Conservation (phyloP, 2,888 invertebrate species). For the Watsonalla binaria region DNA sequence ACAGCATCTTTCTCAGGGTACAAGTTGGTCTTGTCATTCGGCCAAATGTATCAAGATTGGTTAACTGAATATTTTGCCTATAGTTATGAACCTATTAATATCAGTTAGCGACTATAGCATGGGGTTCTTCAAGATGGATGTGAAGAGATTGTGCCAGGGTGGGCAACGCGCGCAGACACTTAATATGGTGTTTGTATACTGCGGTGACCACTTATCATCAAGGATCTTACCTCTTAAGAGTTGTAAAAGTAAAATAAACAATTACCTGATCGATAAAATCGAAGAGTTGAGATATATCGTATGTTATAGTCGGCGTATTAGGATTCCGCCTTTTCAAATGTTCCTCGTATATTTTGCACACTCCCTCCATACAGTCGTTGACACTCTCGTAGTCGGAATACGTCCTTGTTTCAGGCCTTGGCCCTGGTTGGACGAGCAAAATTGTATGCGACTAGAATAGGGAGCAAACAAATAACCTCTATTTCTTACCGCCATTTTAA, state of each 20-base stretch:
- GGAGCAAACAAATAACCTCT: slow-evolving; percentile 40
- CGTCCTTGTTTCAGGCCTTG: slow-evolving; percentile 96
- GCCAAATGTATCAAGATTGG: too few relatives aligned
- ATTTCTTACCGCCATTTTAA: slow-evolving; percentile 46
- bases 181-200: too few relatives aligned
- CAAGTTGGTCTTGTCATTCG: too few relatives aligned
- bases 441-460: slow-evolving; percentile 96
- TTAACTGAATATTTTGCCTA: too few relatives aligned
- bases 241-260: slow-evolving; percentile 5
- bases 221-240: too few relatives aligned
- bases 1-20: too few relatives aligned
- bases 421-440: slow-evolving; percentile 95
- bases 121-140: too few relatives aligned
- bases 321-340: slow-evolving; percentile 97
- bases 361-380: slow-evolving; percentile 98
- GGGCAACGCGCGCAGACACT: too few relatives aligned
- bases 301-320: slow-evolving; percentile 97
- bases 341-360: slow-evolving; percentile 99
- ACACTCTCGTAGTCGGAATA: slow-evolving; percentile 99
- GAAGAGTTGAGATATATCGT: slow-evolving; percentile 98
- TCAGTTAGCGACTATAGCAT: too few relatives aligned
- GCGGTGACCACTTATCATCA: too few relatives aligned
- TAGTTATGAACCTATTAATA: too few relatives aligned
- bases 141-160: too few relatives aligned
- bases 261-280: slow-evolving; percentile 96